Conservation (phyloP, 2,113 vertebrate species). For the Pipra filicauda region DNA sequence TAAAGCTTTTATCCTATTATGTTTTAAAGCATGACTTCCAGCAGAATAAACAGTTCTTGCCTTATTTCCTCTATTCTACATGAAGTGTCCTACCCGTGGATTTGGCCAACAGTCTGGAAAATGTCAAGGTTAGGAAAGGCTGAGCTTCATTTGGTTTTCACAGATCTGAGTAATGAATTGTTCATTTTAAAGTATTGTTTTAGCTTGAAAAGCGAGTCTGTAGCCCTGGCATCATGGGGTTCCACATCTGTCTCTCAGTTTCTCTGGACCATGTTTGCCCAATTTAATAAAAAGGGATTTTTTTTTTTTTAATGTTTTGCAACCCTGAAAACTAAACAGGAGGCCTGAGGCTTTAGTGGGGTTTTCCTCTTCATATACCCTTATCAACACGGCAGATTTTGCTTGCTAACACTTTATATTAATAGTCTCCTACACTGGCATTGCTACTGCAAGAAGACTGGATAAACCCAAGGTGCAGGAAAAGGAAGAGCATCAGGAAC, state of each 20-base stretch:
- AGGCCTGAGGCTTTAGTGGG: background rate
- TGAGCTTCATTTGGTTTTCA: conserved; percentile 57
- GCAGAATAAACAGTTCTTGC: background rate
- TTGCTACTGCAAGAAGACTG: background rate
- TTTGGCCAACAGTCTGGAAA: conserved; percentile 63
- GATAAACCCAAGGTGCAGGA: background rate
- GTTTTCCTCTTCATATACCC: background rate
- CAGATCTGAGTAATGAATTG: conserved; percentile 44
- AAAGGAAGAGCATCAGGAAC: background rate
- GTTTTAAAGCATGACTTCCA: background rate
- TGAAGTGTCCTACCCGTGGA: background rate
- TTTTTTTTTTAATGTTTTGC: background rate
- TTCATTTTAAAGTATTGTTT: conserved; percentile 60
- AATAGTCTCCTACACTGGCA: fast-evolving
- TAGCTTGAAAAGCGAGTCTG: conserved; percentile 3
- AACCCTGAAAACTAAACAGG: background rate
- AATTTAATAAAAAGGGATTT: background rate
- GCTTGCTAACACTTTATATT: background rate
- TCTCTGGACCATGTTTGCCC: background rate
- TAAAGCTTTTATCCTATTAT: background rate
- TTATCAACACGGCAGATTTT: background rate
- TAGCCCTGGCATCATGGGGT: conserved; percentile 2
- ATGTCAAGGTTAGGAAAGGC: conserved; percentile 61
- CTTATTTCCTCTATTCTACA: background rate
- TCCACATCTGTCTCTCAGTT: conserved; percentile 42